Evolutionary conservation across 2,888 invertebrate species (phyloP), one percentile per base, ranked within the genome.

Genomic region (Pseudococcus viburni): DNA sequence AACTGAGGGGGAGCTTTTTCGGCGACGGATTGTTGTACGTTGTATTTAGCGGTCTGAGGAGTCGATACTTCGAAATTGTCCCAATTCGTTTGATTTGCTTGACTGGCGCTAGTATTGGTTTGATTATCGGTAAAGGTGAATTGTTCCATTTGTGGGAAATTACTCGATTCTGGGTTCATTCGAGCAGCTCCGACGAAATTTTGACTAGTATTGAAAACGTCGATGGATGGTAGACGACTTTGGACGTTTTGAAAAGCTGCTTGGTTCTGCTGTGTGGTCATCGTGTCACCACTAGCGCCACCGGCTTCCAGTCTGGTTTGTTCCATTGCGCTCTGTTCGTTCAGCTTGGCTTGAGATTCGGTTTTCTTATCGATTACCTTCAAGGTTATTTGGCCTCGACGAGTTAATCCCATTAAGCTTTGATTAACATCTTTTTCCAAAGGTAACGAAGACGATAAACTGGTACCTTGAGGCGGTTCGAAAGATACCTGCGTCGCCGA

Each of bases 171-270:
- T 0, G 26, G 39, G 42, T 19, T 85, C 64, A 64, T 33, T 59
- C 42, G 85, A 85, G 19, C 33, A 9, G 84, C 39, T 6, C 59
- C 59, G 19, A 59, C 88, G 77, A 85, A 88, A 85, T 68, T 85
- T 48, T 88, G 80, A 77, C 59, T 85, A 19, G 88, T 33, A 51
- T 85, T 68, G 39, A 88, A 88, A 22, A 85, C 17, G 42, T 88
- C 42, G 17, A 88, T 88, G 7, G 88, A 85, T 5, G 88, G 88
- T 51, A 88, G 26, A 48, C 84, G 88, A 48, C 39, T 84, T 64
- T 42, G 77, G 6, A 33, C 59, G 42, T 55, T 55, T 85, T 85
- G 84, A 84, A 26, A 86, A 12, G 86, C 22, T 7, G 19, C 8
- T 12, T 59, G 85, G 26, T 55, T 48, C 15, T 85, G 86, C 46